phyloP scores from a whole-genome alignment of 2,888 invertebrate genomes.

The Conops quadrifasciatus region DNA sequence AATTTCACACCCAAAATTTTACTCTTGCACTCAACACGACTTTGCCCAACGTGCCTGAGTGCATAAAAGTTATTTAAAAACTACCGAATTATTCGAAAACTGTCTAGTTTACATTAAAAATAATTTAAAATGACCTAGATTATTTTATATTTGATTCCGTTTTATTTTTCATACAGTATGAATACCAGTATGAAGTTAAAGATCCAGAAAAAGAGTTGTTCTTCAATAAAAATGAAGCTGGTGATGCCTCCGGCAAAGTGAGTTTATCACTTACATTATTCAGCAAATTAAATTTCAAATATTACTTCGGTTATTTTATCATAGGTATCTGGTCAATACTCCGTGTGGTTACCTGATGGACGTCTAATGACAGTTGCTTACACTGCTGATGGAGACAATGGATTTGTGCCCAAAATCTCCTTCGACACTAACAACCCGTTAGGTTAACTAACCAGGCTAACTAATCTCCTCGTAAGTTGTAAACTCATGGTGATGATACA shows the following conservation, averaged over 20 bases:
- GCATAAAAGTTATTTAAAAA: no score
- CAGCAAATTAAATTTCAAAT: not conserved
- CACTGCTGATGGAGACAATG: slow-evolving; percentile 75
- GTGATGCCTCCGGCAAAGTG: slow-evolving; percentile 72
- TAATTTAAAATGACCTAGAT: no score
- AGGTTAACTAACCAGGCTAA: slow-evolving; percentile 44
- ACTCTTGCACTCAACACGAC: no score
- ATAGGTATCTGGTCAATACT: slow-evolving; percentile 72
- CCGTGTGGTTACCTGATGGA: slow-evolving; percentile 75
- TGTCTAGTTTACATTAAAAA: no score
- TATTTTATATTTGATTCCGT: not conserved
- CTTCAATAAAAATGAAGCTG: slow-evolving; percentile 75
- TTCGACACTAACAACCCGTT: slow-evolving; percentile 72
- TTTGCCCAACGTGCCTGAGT: no score
- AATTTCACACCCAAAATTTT: no score
- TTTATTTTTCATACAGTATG: slow-evolving; percentile 68
- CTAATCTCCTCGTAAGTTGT: slow-evolving; percentile 8
- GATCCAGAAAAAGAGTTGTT: slow-evolving; percentile 74
- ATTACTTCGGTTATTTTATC: not conserved
- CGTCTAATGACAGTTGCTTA: slow-evolving; percentile 78
- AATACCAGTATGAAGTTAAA: slow-evolving; percentile 78
- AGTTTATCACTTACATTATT: slow-evolving; percentile 3
- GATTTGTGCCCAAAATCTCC: slow-evolving; percentile 76
- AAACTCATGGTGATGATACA: slow-evolving; percentile 19
- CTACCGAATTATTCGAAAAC: no score